Evolutionary conservation across 2,113 vertebrate species (phyloP).

Genomic region (Gymnocephalus cernua): DNA sequence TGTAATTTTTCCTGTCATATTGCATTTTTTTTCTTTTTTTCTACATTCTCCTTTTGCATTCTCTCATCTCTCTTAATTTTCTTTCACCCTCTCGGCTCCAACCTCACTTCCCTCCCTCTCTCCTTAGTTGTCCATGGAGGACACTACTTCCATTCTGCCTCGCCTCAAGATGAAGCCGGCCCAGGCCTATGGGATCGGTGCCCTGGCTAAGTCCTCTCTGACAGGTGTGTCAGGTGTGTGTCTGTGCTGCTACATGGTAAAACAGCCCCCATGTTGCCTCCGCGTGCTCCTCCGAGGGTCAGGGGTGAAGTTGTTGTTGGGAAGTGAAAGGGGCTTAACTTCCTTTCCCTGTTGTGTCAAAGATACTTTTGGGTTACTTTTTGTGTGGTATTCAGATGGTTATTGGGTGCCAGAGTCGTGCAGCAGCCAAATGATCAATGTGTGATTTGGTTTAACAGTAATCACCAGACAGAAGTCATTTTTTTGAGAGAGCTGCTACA

Average conservation of each 20-base stretch:
- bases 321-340: background rate
- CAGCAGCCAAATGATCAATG: background rate
- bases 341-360: constrained; percentile 13
- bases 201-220: constrained; percentile 99
- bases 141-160: constrained; percentile 98
- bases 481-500: background rate
- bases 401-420: background rate
- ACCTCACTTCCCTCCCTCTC: constrained; percentile 18
- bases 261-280: constrained; percentile 84
- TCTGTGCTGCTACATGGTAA: constrained; percentile 86
- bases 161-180: constrained; percentile 94
- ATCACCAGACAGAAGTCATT: background rate
- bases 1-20: constrained; percentile 6
- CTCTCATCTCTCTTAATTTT: background rate
- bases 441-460: constrained; percentile 13
- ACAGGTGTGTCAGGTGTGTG: constrained; percentile 94
- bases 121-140: constrained; percentile 96
- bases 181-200: constrained; percentile 96
- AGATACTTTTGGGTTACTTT: constrained; percentile 40
- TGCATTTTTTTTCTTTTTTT: background rate
- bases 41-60: background rate
- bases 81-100: background rate
- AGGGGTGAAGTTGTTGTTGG: constrained; percentile 60
- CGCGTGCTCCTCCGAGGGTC: constrained; percentile 59
- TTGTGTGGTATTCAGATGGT: constrained; percentile 23